Evolutionary conservation across 2,888 invertebrate species (phyloP), one percentile per base, ranked within the genome.

Genomic region (Petrolisthes cinctipes): DNA sequence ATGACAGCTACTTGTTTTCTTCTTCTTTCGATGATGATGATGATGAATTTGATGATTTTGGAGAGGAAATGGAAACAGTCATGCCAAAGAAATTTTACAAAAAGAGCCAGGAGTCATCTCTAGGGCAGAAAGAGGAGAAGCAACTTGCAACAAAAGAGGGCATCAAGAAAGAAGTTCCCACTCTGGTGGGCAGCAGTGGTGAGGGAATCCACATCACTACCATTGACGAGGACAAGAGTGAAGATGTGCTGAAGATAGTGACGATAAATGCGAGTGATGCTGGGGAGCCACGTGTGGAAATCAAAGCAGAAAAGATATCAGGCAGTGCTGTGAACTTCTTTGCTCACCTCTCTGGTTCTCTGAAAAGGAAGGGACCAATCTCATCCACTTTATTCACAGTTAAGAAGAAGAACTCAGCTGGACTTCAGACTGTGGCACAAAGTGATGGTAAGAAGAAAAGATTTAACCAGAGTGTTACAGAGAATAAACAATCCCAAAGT

Each of bases 141-240:
- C 61, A 14, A 61, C 61, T 14, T 61, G 14, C 71, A 71, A 11
- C 11, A 11, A 17, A 61, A 61, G 11, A 9, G 1, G 17, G 61
- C 61, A 61, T 61, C 61, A 61, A 17, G 61, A 71, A 71, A 71
- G 6, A 6, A n/a, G 71, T 71, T 6, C 71, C 6, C 37, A 37
- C 37, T 37, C 37, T 37, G 37, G 37, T 37, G 37, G 37, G 2
- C 37, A 37, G 37, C 37, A 37, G 71, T 71, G 54, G 51, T 71
- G 73, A 85, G n/a, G 80, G 66, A 37, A 68, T 71, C 80, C 53
- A 20, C 3, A 23, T 81, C 23, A 81, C 81, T 14, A 37, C 81
- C 17, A 66, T 66, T 20, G 81, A 81, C 66, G 81, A 81, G 37
- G 81, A 81, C 57, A 81, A 66, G 14, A 37, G 66, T 81, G 81